These are phyloP conservation scores for Vanessa atalanta DNA, from an alignment of 1,140 invertebrate genomes.

Conservation along the genomic window DNA sequence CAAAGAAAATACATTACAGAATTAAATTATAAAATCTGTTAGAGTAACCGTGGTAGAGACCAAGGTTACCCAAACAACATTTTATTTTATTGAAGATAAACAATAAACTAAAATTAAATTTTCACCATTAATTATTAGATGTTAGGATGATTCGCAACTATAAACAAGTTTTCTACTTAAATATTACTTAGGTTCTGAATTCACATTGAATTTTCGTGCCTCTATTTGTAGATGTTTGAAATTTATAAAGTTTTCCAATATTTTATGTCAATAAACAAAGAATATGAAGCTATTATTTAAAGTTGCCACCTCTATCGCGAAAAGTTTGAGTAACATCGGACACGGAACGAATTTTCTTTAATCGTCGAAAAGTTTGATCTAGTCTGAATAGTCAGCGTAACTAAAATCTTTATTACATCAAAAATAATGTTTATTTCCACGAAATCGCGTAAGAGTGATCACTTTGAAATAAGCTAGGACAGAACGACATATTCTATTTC, in stretches of 20 bases:
- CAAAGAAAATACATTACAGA: too few species aligned
- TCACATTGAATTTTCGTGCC: slow-evolving; percentile 20
- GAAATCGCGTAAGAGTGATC: too few species aligned
- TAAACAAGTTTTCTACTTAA: slow-evolving; percentile 5
- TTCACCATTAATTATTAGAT: not conserved
- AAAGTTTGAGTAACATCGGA: slow-evolving; percentile 2
- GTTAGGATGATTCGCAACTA: not conserved
- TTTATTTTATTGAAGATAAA: not conserved
- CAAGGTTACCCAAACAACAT: too few species aligned
- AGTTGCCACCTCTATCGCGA: not conserved
- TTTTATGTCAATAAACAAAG: slow-evolving; percentile 15
- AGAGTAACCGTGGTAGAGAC: not conserved
- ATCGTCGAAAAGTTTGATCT: not conserved
- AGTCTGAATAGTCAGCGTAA: not conserved
- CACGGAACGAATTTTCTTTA: slow-evolving; percentile 5
- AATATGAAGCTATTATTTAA: slow-evolving; percentile 1
- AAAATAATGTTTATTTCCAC: not conserved
- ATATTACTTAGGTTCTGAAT: slow-evolving; percentile 2
- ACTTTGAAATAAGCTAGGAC: too few species aligned
- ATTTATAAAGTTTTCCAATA: slow-evolving; percentile 20
- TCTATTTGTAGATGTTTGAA: slow-evolving; percentile 8
- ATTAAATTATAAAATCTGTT: not conserved
- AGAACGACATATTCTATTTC: too few species aligned
- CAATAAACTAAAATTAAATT: slow-evolving; percentile 16
- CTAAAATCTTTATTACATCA: not conserved